Percentiles rank a stretch among this genome's conserved stretches.
Conservation (phyloP, 2,888 invertebrate species). For the Trissonchulus latispiculum region DNA sequence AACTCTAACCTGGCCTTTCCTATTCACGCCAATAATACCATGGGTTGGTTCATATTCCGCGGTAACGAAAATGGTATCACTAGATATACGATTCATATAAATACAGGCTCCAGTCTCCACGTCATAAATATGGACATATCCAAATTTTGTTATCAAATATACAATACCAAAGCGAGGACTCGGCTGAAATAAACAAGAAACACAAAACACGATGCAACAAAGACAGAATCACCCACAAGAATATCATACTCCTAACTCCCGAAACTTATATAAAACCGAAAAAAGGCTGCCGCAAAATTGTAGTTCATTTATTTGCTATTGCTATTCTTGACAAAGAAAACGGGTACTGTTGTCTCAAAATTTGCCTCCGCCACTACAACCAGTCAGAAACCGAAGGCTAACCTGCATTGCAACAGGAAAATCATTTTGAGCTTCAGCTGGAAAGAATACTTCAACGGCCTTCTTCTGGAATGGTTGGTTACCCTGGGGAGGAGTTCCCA, state of each 20-base stretch:
- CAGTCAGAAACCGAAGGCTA: too few relatives aligned
- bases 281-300: too few relatives aligned
- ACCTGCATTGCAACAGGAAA: conserved; percentile 99
- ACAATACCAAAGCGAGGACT: conserved; percentile 91
- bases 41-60: conserved; percentile 87
- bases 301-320: too few relatives aligned
- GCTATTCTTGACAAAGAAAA: too few relatives aligned
- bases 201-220: too few relatives aligned
- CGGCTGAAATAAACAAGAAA: conserved; percentile 56
- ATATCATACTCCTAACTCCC: too few relatives aligned
- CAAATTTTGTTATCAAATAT: conserved; percentile 95
- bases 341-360: too few relatives aligned
- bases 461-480: conserved; percentile 97
- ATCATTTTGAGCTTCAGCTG: conserved; percentile 92
- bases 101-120: conserved; percentile 93
- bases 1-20: conserved; percentile 55
- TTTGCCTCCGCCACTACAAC: too few relatives aligned
- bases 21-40: conserved; percentile 79
- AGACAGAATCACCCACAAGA: too few relatives aligned
- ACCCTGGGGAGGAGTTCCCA: conserved; percentile 79
- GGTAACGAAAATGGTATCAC: conserved; percentile 96
- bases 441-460: conserved; percentile 97
- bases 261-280: too few relatives aligned
- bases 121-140: conserved; percentile 96
- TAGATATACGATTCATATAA: conserved; percentile 96